Evolutionary conservation across 2,888 invertebrate genomes (phyloP).

Genomic region (Heliconius sara): DNA sequence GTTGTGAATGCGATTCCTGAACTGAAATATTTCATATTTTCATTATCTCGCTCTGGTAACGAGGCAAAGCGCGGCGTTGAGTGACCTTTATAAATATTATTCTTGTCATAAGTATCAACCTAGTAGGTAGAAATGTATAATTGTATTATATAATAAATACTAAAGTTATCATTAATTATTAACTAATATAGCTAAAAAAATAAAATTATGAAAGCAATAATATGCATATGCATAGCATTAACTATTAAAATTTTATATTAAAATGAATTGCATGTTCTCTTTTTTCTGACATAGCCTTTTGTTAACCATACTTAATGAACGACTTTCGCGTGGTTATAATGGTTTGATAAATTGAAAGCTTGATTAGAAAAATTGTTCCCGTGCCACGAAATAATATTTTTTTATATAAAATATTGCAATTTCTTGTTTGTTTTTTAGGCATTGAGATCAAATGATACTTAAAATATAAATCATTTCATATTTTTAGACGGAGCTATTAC

Average conservation of each 20-base stretch:
- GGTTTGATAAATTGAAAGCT: slow-evolving; percentile 10
- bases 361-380: slow-evolving; percentile 14
- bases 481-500: background rate
- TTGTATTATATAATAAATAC: too few relatives aligned
- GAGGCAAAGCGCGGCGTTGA: too few relatives aligned
- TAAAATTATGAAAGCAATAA: too few relatives aligned
- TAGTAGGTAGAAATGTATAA: too few relatives aligned
- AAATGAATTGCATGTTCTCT: slow-evolving; percentile 17
- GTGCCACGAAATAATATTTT: background rate
- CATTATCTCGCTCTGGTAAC: too few relatives aligned
- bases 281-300: slow-evolving; percentile 41
- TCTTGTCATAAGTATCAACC: too few relatives aligned
- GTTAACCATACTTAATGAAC: slow-evolving; percentile 1
- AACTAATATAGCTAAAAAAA: too few relatives aligned
- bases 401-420: background rate
- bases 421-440: background rate
- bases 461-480: background rate
- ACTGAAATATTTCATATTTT: too few relatives aligned
- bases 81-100: too few relatives aligned
- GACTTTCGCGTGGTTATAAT: slow-evolving; percentile 22
- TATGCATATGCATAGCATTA: background rate
- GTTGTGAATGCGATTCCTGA: too few relatives aligned
- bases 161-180: too few relatives aligned
- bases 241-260: slow-evolving; percentile 10
- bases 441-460: background rate